A percentile compares a stretch with the other conserved stretches of the same genome.
Conservation (phyloP, 2,888 invertebrate species). For the Stenotaenia linearis region DNA sequence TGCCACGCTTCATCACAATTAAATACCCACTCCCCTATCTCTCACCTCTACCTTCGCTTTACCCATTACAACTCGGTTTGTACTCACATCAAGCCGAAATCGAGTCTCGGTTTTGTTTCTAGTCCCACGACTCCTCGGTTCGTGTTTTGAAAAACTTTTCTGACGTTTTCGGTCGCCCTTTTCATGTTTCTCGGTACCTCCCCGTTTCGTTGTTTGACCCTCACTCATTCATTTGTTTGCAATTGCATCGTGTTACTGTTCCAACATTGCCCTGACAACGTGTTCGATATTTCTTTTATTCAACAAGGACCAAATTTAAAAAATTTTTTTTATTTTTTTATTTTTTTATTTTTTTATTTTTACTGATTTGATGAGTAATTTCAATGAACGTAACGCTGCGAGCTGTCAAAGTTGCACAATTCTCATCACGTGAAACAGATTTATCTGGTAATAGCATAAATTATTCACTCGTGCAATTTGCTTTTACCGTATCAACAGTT, state of each 20-base stretch:
- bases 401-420: slow-evolving; percentile 19
- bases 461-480: slow-evolving; percentile 15
- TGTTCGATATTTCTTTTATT: slow-evolving; percentile 10
- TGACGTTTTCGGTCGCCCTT: background rate
- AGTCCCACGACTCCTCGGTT: background rate
- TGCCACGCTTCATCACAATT: slow-evolving; percentile 12
- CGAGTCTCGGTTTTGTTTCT: background rate
- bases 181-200: background rate
- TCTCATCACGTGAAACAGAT: slow-evolving; percentile 15
- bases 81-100: background rate
- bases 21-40: background rate
- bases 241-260: background rate
- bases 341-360: background rate
- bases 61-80: background rate
- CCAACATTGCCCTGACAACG: slow-evolving; percentile 11
- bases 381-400: background rate
- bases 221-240: slow-evolving; percentile 2
- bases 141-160: background rate
- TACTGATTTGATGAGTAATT: slow-evolving; percentile 9
- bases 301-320: background rate
- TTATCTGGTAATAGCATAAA: slow-evolving; percentile 12
- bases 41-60: background rate
- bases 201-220: background rate
- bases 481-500: slow-evolving; percentile 15
- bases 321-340: background rate